Percentiles rank a stretch among this genome's conserved stretches.
Conservation (phyloP, 35 echinoderm and acorn worm species). For the Ophioderma brevispina region DNA sequence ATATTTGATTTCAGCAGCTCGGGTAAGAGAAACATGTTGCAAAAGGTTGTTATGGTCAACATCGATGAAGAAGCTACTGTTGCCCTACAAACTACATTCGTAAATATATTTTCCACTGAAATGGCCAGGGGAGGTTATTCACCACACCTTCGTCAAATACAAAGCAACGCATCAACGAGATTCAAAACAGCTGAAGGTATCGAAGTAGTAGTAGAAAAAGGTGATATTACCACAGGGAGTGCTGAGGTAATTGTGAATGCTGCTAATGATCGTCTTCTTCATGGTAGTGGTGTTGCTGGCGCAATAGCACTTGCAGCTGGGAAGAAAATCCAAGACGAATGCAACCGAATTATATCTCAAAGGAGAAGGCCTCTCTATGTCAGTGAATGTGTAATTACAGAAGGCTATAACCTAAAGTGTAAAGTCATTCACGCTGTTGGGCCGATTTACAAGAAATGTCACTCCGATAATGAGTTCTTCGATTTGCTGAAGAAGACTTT, state of each 20-base stretch:
- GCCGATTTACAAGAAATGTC: not conserved
- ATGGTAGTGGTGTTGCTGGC: not conserved
- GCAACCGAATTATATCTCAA: not conserved
- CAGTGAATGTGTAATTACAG: not conserved
- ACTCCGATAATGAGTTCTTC: not conserved
- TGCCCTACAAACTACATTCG: too few relatives aligned
- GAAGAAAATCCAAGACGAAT: not conserved
- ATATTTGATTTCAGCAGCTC: not conserved
- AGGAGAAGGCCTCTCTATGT: not conserved
- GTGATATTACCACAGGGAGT: not conserved
- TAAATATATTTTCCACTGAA: too few relatives aligned
- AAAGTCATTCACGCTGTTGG: not conserved
- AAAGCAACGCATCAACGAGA: too few relatives aligned
- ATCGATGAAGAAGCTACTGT: too few relatives aligned
- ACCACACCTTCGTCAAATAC: too few relatives aligned
- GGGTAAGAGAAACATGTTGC: not conserved
- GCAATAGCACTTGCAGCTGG: too few relatives aligned
- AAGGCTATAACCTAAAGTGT: not conserved
- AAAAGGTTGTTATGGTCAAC: too few relatives aligned
- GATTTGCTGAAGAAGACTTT: not conserved
- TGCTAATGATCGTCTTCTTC: not conserved
- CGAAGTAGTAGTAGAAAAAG: not conserved
- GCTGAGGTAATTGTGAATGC: not conserved
- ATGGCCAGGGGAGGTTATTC: too few relatives aligned
- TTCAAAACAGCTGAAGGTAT: too few relatives aligned